A percentile compares a stretch with the other conserved stretches of the same genome.
Conservation (phyloP, 2,797 vertebrate genomes). For the Neomorphus geoffroyi region DNA sequence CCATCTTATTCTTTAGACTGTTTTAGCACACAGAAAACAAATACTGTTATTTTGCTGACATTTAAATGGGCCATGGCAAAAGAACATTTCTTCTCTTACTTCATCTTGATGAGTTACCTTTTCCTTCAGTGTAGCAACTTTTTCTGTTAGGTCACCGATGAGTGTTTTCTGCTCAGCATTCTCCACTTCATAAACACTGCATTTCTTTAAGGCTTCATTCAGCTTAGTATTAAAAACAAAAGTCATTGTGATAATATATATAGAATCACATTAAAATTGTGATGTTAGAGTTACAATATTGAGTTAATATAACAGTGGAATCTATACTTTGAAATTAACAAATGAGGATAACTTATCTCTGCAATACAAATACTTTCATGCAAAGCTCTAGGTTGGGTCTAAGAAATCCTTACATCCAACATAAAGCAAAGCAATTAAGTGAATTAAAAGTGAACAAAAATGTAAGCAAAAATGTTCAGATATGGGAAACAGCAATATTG, state of each 20-base stretch:
- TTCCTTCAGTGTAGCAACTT: constrained; percentile 82
- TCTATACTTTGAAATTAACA: background rate
- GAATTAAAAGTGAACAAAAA: background rate
- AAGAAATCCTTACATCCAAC: background rate
- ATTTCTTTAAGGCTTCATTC: constrained; percentile 77
- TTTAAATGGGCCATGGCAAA: background rate
- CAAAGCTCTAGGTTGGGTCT: background rate
- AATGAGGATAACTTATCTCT: background rate
- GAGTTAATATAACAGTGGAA: background rate
- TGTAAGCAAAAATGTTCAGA: background rate
- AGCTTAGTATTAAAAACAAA: constrained; percentile 75
- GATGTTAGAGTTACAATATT: background rate
- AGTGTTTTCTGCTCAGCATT: constrained; percentile 78
- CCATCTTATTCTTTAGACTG: background rate
- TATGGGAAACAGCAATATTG: background rate
- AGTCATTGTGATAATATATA: background rate
- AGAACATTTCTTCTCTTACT: background rate
- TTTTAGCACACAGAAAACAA: background rate
- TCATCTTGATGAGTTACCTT: constrained; percentile 76
- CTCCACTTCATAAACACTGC: constrained; percentile 78
- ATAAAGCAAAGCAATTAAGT: background rate
- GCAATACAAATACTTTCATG: background rate
- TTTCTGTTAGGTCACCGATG: constrained; percentile 82
- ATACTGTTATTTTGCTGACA: background rate
- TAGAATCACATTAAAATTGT: background rate